These are phyloP conservation scores for Sclerodermus sp. DNA, from an alignment of 2,888 invertebrate species.

Conservation along the genomic window DNA sequence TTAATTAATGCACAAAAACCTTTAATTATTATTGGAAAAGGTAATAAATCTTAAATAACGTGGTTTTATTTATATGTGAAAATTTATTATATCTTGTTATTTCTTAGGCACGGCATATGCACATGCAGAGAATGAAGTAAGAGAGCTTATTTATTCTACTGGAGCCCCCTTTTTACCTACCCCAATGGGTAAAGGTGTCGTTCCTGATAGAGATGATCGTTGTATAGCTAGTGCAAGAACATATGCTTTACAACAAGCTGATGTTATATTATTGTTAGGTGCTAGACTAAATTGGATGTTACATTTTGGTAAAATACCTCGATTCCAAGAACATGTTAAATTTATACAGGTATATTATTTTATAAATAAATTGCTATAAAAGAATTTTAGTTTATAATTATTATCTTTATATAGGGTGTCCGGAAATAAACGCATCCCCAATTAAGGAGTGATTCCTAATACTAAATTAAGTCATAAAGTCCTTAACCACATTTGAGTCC, in stretches of 20 bases:
- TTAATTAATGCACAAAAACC: constrained; percentile 77
- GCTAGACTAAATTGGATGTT: constrained; percentile 97
- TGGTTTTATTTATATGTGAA: too few relatives aligned
- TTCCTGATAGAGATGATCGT: constrained; percentile 68
- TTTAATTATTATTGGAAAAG: constrained; percentile 87
- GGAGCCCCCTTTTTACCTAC: constrained; percentile 89
- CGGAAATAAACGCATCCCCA: too few relatives aligned
- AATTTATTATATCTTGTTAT: too few relatives aligned
- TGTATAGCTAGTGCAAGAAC: constrained; percentile 90
- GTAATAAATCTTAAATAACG: too few relatives aligned
- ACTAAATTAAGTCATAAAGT: too few relatives aligned
- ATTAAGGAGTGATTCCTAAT: too few relatives aligned
- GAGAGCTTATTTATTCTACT: constrained; percentile 70
- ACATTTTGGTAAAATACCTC: constrained; percentile 89
- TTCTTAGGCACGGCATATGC: constrained; percentile 76
- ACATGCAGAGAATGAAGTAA: constrained; percentile 72
- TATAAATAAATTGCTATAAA: neutral
- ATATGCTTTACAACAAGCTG: constrained; percentile 81
- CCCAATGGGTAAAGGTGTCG: constrained; percentile 91
- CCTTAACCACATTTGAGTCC: too few relatives aligned
- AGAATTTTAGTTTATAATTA: too few relatives aligned
- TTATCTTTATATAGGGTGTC: too few relatives aligned
- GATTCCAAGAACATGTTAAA: constrained; percentile 81
- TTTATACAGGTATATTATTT: constrained; percentile 73
- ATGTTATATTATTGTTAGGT: constrained; percentile 85